A percentile compares a stretch with the other conserved stretches of the same genome.
phyloP scores from a whole-genome alignment of 2,113 vertebrate species.

The Gallinago undulata region DNA sequence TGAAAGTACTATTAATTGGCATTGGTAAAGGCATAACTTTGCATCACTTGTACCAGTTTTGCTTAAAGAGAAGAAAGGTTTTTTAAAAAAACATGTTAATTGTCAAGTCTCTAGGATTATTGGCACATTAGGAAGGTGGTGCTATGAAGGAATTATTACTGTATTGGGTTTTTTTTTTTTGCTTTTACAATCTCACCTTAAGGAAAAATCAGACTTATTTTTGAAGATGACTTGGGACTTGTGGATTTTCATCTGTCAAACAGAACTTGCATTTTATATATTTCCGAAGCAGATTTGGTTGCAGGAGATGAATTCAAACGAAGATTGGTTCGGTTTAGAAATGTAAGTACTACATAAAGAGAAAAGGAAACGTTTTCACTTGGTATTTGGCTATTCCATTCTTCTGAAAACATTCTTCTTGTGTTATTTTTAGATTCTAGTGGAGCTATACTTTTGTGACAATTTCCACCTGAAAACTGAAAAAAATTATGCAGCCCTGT shows the following conservation, averaged over 20 bases:
- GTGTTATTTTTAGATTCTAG: neutral
- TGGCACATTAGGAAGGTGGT: neutral
- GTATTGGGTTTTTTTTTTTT: neutral
- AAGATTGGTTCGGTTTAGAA: conserved; percentile 87
- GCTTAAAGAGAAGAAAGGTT: neutral
- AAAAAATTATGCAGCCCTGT: neutral
- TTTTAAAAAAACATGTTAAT: neutral
- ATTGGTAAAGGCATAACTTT: neutral
- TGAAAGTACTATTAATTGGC: neutral
- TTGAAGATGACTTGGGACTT: conserved; percentile 82
- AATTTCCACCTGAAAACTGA: neutral
- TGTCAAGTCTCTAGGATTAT: neutral
- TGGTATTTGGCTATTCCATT: neutral
- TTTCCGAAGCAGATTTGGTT: conserved; percentile 89
- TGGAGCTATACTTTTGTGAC: neutral
- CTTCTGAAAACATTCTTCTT: neutral
- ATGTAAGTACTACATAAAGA: conserved; percentile 76
- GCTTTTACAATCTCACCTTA: neutral
- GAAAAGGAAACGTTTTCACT: neutral
- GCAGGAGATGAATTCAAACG: conserved; percentile 85
- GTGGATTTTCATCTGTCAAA: conserved; percentile 90
- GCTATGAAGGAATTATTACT: neutral
- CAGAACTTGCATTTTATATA: conserved; percentile 83
- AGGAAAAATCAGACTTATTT: conserved; percentile 82
- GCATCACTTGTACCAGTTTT: neutral